Evolutionary conservation across 2,888 invertebrate genomes (phyloP), one percentile per base, ranked within the genome.

Genomic region (Epinotia ramella): DNA sequence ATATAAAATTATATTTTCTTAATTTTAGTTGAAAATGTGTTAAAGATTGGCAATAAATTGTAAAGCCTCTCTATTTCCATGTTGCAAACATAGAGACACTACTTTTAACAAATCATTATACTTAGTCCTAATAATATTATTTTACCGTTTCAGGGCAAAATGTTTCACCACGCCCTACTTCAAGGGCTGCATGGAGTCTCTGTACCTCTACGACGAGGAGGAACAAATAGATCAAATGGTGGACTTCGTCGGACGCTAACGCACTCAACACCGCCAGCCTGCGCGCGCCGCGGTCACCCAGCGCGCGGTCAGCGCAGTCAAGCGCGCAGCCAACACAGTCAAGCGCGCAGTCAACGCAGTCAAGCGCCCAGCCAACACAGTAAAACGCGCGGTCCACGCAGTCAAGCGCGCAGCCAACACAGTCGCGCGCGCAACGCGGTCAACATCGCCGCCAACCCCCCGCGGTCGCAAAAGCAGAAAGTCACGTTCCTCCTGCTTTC

Each of bases 81-180:
- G 4, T 2, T 9, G 40, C 40, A 40, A 16, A 13, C 16, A 49
- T 4, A 49, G 16, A 49, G 0, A 49, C 16, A 49, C 6, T 5
- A 53, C n/a, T n/a, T 16, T 49, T 53, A 53, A n/a, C n/a, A 53
- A 53, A 53, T 53, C 53, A n/a, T 53, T 65, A 24, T n/a, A 28
- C 7, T 46, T 11, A n/a, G 7, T 49, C 28, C 57, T 72, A 67
- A 76, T 67, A 2, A n/a, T 13, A 20, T 13, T 28, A 77, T 80
- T 84, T 83, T 84, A 80, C 77, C 82, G 87, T 93, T 95, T 60
- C 95, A 97, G 97, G 95, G 95, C 96, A 88, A 95, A 96, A 93
- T 97, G 97, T 95, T 97, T 97, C 95, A 96, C 96, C 88, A 96
- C 96, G 91, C 95, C 96, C 94, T 97, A 96, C 95, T 97, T 97